These are phyloP conservation scores for Microtus oregoni DNA, from an alignment of 2,113 vertebrate genomes.

Conservation along the genomic window DNA sequence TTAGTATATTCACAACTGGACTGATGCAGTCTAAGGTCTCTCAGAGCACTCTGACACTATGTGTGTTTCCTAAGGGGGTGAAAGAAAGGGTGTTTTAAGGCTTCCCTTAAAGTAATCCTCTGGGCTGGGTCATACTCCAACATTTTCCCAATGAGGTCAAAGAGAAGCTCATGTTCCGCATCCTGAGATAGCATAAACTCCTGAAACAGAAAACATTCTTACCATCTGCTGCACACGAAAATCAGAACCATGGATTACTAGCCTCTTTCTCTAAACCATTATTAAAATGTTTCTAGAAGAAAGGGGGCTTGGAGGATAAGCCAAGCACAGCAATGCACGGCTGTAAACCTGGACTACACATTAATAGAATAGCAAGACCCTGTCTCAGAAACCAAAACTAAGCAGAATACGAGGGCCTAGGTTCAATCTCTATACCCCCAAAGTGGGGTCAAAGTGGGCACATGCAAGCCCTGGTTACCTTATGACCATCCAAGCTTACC, in stretches of 20 bases:
- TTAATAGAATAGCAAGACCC: neutral
- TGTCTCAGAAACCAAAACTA: neutral
- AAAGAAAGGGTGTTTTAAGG: conserved; percentile 92
- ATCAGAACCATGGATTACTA: neutral
- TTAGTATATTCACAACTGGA: conserved; percentile 78
- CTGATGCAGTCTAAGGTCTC: conserved; percentile 88
- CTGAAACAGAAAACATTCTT: conserved; percentile 75
- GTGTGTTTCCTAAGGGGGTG: conserved; percentile 66
- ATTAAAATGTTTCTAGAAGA: neutral
- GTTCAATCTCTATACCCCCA: neutral
- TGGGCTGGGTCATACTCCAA: conserved; percentile 91
- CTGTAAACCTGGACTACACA: neutral
- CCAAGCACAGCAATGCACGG: too few species aligned
- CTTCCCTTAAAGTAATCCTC: conserved; percentile 90
- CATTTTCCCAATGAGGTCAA: conserved; percentile 93
- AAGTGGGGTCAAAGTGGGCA: neutral
- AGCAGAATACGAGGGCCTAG: too few species aligned
- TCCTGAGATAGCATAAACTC: conserved; percentile 90
- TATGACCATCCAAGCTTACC: conserved; percentile 81
- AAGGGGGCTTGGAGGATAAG: too few species aligned
- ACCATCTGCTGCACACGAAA: neutral
- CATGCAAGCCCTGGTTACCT: neutral
- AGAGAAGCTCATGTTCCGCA: conserved; percentile 89
- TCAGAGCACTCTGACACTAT: conserved; percentile 61
- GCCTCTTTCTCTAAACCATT: neutral